phyloP scores from a whole-genome alignment of 2,888 invertebrate genomes.

The Steinernema scapterisci region DNA sequence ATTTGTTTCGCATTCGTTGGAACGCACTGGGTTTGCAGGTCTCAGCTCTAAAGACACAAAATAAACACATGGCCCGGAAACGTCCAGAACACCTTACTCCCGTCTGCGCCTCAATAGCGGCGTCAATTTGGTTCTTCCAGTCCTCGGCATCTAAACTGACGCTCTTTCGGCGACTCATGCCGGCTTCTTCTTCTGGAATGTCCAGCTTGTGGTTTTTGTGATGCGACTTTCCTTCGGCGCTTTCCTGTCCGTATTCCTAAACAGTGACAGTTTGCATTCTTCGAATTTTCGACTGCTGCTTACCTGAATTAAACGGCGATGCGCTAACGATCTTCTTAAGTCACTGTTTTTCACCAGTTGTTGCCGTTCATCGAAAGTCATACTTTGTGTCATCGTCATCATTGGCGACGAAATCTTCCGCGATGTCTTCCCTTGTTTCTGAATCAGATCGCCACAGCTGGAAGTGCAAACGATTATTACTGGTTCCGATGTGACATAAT shows the following conservation, averaged over 20 bases:
- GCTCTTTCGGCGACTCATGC: slow-evolving; percentile 13
- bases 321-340: background rate
- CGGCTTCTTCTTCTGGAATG: background rate
- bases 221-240: background rate
- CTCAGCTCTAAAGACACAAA: background rate
- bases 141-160: background rate
- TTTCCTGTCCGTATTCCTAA: slow-evolving; percentile 15
- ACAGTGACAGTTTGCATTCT: background rate
- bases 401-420: slow-evolving; percentile 23
- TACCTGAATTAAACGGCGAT: slow-evolving; percentile 15
- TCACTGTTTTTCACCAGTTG: slow-evolving; percentile 1
- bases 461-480: background rate
- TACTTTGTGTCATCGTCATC: slow-evolving; percentile 26
- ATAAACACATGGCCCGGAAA: background rate
- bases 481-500: background rate
- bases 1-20: slow-evolving; percentile 17
- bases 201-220: background rate
- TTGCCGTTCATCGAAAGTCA: slow-evolving; percentile 25
- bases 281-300: no score
- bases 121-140: slow-evolving; percentile 18
- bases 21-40: slow-evolving; percentile 17
- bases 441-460: slow-evolving; percentile 14
- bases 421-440: slow-evolving; percentile 13
- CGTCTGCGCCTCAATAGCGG: slow-evolving; percentile 8
- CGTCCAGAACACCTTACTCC: background rate